Evolutionary conservation across 2,797 vertebrate species (phyloP).

Genomic region (Schizothorax lantsangensis): DNA sequence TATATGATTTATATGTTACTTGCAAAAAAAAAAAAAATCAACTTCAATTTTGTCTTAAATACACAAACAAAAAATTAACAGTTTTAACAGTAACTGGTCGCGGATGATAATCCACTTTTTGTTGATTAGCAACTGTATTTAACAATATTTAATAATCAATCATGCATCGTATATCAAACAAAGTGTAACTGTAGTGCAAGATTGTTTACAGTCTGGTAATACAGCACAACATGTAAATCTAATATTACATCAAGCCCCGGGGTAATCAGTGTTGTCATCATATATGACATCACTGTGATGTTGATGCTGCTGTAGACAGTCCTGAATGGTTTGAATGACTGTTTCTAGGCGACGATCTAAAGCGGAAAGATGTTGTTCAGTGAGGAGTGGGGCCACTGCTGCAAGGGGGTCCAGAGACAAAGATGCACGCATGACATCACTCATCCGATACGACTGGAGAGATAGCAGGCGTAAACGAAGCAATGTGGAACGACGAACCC

Average conservation of each 20-base stretch:
- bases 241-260: neutral
- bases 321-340: conserved; percentile 80
- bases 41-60: neutral
- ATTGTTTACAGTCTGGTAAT: neutral
- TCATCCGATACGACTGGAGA: conserved; percentile 84
- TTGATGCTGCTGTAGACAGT: conserved; percentile 71
- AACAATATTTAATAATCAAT: neutral
- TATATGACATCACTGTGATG: conserved; percentile 66
- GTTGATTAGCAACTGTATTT: neutral
- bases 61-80: too few species aligned
- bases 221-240: neutral
- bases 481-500: conserved; percentile 90
- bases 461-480: conserved; percentile 86
- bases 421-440: conserved; percentile 89
- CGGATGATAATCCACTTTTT: neutral
- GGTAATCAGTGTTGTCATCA: conserved; percentile 63
- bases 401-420: conserved; percentile 85
- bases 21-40: neutral
- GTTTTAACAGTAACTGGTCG: neutral
- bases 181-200: neutral
- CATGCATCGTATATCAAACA: neutral
- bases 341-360: conserved; percentile 86
- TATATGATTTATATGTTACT: neutral
- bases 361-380: conserved; percentile 84
- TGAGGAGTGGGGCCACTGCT: conserved; percentile 80